Base-by-base conservation (phyloP, 2,797 vertebrate species). In the Lagocephalus sceleratus region DNA sequence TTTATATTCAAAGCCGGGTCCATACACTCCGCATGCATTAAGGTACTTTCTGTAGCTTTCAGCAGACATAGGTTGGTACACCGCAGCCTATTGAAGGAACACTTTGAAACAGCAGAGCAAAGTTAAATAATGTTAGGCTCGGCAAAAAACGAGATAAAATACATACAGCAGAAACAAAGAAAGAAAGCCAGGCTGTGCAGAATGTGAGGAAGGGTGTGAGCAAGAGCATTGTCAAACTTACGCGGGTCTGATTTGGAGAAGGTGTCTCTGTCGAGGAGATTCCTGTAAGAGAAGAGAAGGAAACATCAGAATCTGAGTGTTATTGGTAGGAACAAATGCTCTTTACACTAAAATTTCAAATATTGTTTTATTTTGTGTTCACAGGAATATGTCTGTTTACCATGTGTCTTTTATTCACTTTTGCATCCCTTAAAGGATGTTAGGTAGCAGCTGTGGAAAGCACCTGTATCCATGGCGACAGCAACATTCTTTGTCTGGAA, bases 211-310 rank as follows among this genome's bases (percentile, higher is more conserved):
- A 62, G 20, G 61, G 26, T 60, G 11, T 29, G 40, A 47, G 20
- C 3, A 9, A 49, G 25, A 8, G 48, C 63, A 57, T 19, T 11
- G 41, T 50, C 20, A 41, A 63, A 90, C 95, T 94, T 90, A 98
- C 96, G 20, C 51, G 95, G 95, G 70, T 98, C 95, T 0, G 96
- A 98, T 85, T 98, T 98, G 88, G 96, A 97, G 90, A 98, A 98
- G 54, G 96, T 97, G 88, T 98, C 96, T 83, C 91, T 91, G 87
- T 98, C 95, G 88, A 98, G 81, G 48, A 98, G 94, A 79, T 94
- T 89, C 84, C 96, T 98, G 84, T 43, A 75, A 81, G 35, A 77
- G 47, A 81, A 81, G 29, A 76, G 46, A 81, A 38, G 52, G 58
- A 54, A 69, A 63, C 3, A 60, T 55, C 11, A 66, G 44, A 51